Percentiles rank a stretch among this genome's conserved stretches.
Evolutionary conservation across 2,797 vertebrate genomes (phyloP).

Genomic region (Gila robusta): DNA sequence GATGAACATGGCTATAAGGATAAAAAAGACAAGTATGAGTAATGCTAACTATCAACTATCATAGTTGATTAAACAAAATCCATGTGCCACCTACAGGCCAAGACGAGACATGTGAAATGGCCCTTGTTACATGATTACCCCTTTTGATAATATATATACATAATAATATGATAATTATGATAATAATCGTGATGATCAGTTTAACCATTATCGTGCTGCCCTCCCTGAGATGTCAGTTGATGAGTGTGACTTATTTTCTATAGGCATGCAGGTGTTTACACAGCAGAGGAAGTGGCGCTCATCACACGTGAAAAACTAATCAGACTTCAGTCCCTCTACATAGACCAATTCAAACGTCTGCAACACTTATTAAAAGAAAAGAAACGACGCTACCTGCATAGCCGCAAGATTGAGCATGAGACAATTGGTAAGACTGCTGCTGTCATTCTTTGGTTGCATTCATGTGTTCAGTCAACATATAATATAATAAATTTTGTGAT

Average conservation of each 20-base stretch:
- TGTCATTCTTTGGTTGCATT: too few relatives aligned
- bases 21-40: too few relatives aligned
- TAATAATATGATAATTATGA: not conserved
- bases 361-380: slow-evolving; percentile 98
- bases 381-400: slow-evolving; percentile 91
- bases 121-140: too few relatives aligned
- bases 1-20: too few relatives aligned
- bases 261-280: slow-evolving; percentile 97
- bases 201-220: not conserved
- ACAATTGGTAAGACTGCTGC: slow-evolving; percentile 78
- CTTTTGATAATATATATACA: too few relatives aligned
- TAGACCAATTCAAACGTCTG: slow-evolving; percentile 97
- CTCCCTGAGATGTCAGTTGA: not conserved
- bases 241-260: not conserved
- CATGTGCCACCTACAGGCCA: too few relatives aligned
- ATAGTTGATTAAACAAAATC: too few relatives aligned
- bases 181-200: not conserved
- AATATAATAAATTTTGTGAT: not conserved
- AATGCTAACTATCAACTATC: too few relatives aligned
- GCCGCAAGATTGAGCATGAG: slow-evolving; percentile 90
- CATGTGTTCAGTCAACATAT: not conserved
- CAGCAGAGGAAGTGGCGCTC: slow-evolving; percentile 95
- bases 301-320: slow-evolving; percentile 97
- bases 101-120: too few relatives aligned
- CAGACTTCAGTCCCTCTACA: slow-evolving; percentile 95